Base-by-base conservation (phyloP, 2,797 vertebrate species). In the Gymnoscopelus braueri region DNA sequence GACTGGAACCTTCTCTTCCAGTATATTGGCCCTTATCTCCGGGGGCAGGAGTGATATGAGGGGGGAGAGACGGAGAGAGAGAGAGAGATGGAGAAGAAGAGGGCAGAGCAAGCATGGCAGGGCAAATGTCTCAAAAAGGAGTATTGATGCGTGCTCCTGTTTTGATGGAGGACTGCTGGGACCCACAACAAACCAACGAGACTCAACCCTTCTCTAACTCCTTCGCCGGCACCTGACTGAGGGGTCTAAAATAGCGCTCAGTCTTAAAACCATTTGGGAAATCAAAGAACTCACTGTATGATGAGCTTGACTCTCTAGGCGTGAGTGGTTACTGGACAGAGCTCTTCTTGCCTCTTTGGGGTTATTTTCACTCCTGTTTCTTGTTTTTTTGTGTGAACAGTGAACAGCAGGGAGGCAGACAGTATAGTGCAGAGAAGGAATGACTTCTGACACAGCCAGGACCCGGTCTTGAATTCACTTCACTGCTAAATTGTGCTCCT, bases 361-460 rank as follows among this genome's bases (percentile, higher is more conserved):
- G 53, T 11, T 63, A 57, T 62, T 53, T 75, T 75, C 60, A 24
- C 67, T 39, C 55, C 32, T 58, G 65, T 74, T 61, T 84, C 53
- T 44, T 44, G 8, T 44, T 44, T 44, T 71, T 78, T 79, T 82
- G n/a, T n/a, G n/a, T n/a, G n/a, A 84, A 78, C 57, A 47, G 58
- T 65, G 55, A 86, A 70, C 67, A 55, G 88, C 75, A 74, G 24
- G 48, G 48, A 60, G 35, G 65, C 51, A 29, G 57, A 69, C 53
- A 63, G 77, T 78, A 82, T 79, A 63, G 71, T 80, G 64, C 79
- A 64, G 67, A 80, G 63, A 77, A 58, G 58, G 68, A 66, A 75
- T 78, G 65, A 84, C 78, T 77, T 88, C 72, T 55, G 75, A 80
- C 80, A 71, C 84, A 85, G 79, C 84, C 81, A 81, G 80, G 81